phyloP scores from a whole-genome alignment of 2,797 vertebrate species.

The Macropus fuliginosus region DNA sequence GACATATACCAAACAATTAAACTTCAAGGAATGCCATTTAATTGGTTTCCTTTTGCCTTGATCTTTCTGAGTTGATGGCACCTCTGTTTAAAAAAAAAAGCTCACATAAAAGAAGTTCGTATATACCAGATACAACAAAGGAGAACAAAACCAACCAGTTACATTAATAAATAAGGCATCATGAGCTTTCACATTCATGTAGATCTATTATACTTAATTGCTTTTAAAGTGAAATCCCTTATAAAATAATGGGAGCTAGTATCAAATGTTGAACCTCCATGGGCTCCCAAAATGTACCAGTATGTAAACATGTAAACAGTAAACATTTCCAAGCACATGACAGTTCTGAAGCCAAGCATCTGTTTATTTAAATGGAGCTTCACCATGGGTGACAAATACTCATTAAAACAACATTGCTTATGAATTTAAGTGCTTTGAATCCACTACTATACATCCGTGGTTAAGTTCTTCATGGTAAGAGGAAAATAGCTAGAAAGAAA shows the following conservation, averaged over 20 bases:
- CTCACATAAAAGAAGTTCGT: constrained; percentile 1
- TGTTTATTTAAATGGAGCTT: accelerated
- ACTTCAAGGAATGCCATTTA: constrained; percentile 52
- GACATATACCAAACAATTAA: constrained; percentile 66
- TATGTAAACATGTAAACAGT: neutral
- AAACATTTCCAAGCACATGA: accelerated
- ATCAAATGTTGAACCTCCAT: accelerated
- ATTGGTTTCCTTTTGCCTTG: constrained; percentile 59
- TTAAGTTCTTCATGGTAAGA: neutral
- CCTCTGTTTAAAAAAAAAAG: neutral
- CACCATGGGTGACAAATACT: neutral
- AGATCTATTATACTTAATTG: neutral
- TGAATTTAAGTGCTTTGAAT: neutral
- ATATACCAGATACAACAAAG: neutral
- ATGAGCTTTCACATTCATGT: accelerated
- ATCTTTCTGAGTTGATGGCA: constrained; percentile 64
- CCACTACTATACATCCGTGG: too few species aligned
- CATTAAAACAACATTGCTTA: neutral
- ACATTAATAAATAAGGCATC: neutral
- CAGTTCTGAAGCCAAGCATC: neutral
- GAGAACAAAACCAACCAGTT: neutral
- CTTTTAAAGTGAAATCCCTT: neutral
- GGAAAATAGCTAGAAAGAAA: neutral
- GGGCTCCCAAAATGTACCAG: neutral
- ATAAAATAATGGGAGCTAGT: neutral